Evolutionary conservation across 1,140 invertebrate genomes (phyloP).

Genomic region (Atta colombica): DNA sequence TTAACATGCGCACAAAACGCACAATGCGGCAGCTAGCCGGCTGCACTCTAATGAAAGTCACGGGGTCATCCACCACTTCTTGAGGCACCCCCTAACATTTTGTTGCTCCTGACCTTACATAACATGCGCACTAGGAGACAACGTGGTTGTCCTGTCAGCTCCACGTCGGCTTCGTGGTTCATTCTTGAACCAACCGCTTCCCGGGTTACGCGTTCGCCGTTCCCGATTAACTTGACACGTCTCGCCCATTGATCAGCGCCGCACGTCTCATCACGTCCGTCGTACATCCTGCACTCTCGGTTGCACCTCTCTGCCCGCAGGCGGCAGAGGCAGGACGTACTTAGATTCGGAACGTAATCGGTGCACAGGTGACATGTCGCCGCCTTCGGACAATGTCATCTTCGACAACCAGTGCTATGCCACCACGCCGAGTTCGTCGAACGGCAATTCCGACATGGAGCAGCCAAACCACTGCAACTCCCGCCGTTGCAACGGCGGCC

Average conservation of each 20-base stretch:
- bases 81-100: conserved; percentile 48
- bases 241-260: conserved; percentile 33
- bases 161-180: conserved; percentile 8
- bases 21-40: conserved; percentile 1
- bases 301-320: conserved; percentile 82
- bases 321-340: conserved; percentile 89
- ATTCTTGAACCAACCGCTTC: conserved; percentile 49
- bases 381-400: conserved; percentile 96
- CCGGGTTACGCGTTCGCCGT: conserved; percentile 50
- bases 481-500: conserved; percentile 85
- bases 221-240: conserved; percentile 43
- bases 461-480: conserved; percentile 89
- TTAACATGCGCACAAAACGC: conserved; percentile 44
- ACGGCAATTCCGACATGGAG: conserved; percentile 95
- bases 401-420: conserved; percentile 98
- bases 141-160: conserved; percentile 31
- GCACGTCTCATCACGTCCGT: conserved; percentile 69
- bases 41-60: conserved; percentile 49
- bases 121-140: conserved; percentile 58
- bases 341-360: conserved; percentile 93
- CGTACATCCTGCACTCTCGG: conserved; percentile 80
- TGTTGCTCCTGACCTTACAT: conserved; percentile 43
- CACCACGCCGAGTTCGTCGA: conserved; percentile 96
- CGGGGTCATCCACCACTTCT: conserved; percentile 45
- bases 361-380: conserved; percentile 92